Evolutionary conservation across 2,113 vertebrate species (phyloP).

Genomic region (Urocolius indicus): DNA sequence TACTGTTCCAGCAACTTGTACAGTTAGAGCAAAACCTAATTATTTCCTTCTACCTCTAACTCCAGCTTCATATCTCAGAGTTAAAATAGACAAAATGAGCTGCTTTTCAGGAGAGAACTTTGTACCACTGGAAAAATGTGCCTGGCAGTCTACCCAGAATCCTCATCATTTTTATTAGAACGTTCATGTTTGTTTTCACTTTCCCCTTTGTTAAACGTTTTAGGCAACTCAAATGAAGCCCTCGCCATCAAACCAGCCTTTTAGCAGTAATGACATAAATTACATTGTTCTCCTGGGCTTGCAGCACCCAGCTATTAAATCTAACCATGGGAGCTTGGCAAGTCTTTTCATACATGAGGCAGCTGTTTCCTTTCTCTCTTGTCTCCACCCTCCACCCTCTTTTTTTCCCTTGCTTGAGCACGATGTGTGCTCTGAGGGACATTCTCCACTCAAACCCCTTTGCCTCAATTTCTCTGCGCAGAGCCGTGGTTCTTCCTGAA

Average conservation of each 20-base stretch:
- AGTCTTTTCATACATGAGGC: slow-evolving; percentile 67
- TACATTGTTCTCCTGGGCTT: slow-evolving; percentile 75
- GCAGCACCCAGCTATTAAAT: slow-evolving; percentile 78
- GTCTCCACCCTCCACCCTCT: not conserved
- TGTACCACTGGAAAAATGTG: not conserved
- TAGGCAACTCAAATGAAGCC: slow-evolving; percentile 58
- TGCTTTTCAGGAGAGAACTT: slow-evolving; percentile 15
- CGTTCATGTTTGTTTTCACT: slow-evolving; percentile 72
- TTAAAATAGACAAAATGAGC: slow-evolving; percentile 17
- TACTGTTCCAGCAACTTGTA: not conserved
- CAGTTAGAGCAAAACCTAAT: slow-evolving; percentile 21
- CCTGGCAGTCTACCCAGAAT: slow-evolving; percentile 44
- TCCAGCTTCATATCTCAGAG: not conserved
- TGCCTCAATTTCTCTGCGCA: not conserved
- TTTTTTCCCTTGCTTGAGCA: not conserved
- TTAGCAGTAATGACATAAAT: slow-evolving; percentile 76
- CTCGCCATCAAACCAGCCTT: slow-evolving; percentile 70
- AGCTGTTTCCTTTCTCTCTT: slow-evolving; percentile 72
- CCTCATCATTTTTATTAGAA: slow-evolving; percentile 61
- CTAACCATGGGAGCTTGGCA: slow-evolving; percentile 71
- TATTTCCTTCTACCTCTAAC: slow-evolving; percentile 15
- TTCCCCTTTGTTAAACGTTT: slow-evolving; percentile 63
- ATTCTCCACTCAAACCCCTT: not conserved
- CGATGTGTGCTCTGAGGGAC: not conserved
- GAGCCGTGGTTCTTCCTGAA: not conserved